Base-by-base conservation (phyloP, 1,140 invertebrate species). In the Octopus sinensis region DNA sequence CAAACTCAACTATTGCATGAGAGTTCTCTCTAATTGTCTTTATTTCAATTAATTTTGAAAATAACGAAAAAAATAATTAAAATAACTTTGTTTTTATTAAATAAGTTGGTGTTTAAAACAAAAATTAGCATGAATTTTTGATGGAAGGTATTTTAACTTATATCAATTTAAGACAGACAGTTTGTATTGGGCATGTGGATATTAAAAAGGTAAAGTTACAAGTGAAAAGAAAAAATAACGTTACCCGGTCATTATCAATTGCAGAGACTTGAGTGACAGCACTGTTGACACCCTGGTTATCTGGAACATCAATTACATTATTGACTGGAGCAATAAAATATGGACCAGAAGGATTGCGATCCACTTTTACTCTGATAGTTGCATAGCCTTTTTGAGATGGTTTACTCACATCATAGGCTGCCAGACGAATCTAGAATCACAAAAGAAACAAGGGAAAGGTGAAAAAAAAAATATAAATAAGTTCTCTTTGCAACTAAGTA, bases 351-450 rank as follows among this genome's bases (percentile, higher is more conserved):
- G 93, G 92, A 6, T 96, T 94, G 86, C 96, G 95, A 78, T 95
- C 94, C 13, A 97, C 95, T 85, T 94, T 96, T 2, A 97, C 93
- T 4, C 94, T 94, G 0, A 97, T 92, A 6, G 95, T 95, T 4
- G 94, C 94, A 4, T 95, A 93, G 0, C 95, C 95, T 4, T 94
- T 95, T 78, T 97, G 91, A 84, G 95, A 94, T 0, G 96, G 96
- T 54, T 96, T 94, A 0, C 96, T 96, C 84, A 96, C 92, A 88
- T 97, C 96, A 87, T 95, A 96, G 0, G 95, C 96, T 83, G 94
- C 93, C 0, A 98, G 94, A 88, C 96, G 94, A 78, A 97, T 73
- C 87, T 88, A 79, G 52, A 17, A 77, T 78, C 78, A 82, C 56
- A 81, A 17, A 81, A 84, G 73, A 78, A 82, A n/a, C 54, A 77